Base-by-base conservation (phyloP, 2,888 invertebrate species). In the Parelbella ahira region DNA sequence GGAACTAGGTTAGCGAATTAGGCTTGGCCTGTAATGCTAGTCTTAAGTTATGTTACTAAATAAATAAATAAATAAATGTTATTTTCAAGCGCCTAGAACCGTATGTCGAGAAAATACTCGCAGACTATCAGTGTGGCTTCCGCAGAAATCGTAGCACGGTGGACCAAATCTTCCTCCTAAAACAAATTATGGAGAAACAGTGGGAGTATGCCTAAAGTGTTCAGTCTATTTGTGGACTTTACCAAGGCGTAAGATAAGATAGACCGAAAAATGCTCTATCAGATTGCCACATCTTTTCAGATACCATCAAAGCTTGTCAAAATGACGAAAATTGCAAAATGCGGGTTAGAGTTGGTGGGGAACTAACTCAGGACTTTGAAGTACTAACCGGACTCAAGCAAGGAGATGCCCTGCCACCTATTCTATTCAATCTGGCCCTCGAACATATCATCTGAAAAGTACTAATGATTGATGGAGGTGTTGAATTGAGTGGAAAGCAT, bases 81-180 rank as follows among this genome's bases (percentile, higher is more conserved):
- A n/a, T n/a, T n/a, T n/a, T n/a, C n/a, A n/a, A n/a, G n/a, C n/a
- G n/a, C n/a, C 15, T 15, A 4, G 15, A 15, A 15, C 15, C 15
- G 4, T 15, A 15, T 3, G 15, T 4, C 3, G 15, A 15, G 4
- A 2, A 15, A 15, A 15, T 15, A 3, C 8, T 25, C 6, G 12
- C 2, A 5, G 25, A 25, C 13, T 37, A 44, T 19, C 39, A 29
- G 7, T 34, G 24, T 34, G 34, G 24, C 4, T 49, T 49, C 12
- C 12, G 46, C 3, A 25, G 30, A 1, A 48, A 37, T n/a, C 30
- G 44, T 2, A 47, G 43, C 7, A 42, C 47, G 3, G n/a, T 30
- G 0, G 47, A 51, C 7, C 47, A 49, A 10, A 48, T 48, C 11
- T 50, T 53, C 21, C 37, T 47, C 1, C 33, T 49, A 1, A 49